Evolutionary conservation across 2,888 invertebrate genomes (phyloP), one percentile per base, ranked within the genome.

Genomic region (Cephalotes varians): DNA sequence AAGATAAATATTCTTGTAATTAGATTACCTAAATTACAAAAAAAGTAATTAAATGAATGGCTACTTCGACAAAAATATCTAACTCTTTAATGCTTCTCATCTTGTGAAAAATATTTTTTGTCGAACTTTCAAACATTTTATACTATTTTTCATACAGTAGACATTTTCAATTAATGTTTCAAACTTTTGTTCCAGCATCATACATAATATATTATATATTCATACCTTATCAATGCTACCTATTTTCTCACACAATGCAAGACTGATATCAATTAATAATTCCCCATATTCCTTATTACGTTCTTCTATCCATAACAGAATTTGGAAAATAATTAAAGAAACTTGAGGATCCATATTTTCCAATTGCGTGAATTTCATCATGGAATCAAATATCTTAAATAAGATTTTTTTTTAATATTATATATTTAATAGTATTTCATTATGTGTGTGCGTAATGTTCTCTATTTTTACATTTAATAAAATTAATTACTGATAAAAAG

Each of bases 181-280:
- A 44, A 44, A 44, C 12, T 15, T 44, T 44, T 44, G 18, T 0
- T 18, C 18, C 44, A 47, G 18, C n/a, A n/a, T n/a, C n/a, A n/a
- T 47, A 51, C 15, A 51, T 51, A 21, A 51, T 9, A 6, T 25
- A 31, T 47, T 77, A 58, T 58, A 56, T 37, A 44, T 25, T 56
- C 6, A 87, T 92, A 95, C 95, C 84, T 95, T 94, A 87, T 94
- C 94, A 56, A 95, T 93, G 25, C 94, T 93, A 31, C 95, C 95
- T 72, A 95, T 92, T 85, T 94, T 90, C 67, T 93, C 91, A 40
- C 95, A 95, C 51, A 96, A 87, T 84, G 95, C 95, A 21, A 93
- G 80, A 37, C 95, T 95, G 67, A 95, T 88, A 73, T 95, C 94
- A 85, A 95, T 95, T 67, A 95, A 85, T 15, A 87, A 89, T 37